Conservation (phyloP, 1,140 invertebrate genomes). For the Drosophila subpulchrella region DNA sequence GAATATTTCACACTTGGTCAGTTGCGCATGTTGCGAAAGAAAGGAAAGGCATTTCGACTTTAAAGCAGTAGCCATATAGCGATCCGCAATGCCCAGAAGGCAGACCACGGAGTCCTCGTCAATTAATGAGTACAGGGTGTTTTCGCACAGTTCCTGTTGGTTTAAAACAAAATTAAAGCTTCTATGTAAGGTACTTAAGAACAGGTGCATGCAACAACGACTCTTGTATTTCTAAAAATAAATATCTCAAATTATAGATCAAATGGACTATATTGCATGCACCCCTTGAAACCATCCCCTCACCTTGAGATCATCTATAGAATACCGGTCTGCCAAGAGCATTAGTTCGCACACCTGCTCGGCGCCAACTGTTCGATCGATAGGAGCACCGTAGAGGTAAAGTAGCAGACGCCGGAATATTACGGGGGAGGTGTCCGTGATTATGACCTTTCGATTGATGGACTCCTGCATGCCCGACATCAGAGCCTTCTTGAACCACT, state of each 20-base stretch:
- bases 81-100: slow-evolving; percentile 88
- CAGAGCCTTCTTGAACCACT: slow-evolving; percentile 89
- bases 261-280: no score
- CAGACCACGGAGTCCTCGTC: slow-evolving; percentile 88
- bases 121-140: slow-evolving; percentile 86
- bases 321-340: slow-evolving; percentile 86
- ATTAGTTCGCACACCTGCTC: slow-evolving; percentile 89
- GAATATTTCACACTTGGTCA: slow-evolving; percentile 88
- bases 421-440: slow-evolving; percentile 88
- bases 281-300: neutral
- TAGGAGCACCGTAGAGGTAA: slow-evolving; percentile 88
- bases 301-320: slow-evolving; percentile 79
- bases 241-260: no score
- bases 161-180: neutral
- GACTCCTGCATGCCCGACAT: slow-evolving; percentile 90
- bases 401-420: slow-evolving; percentile 87
- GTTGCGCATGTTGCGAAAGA: slow-evolving; percentile 86
- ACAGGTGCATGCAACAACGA: no score
- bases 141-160: slow-evolving; percentile 86
- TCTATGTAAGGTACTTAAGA: no score
- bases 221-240: no score
- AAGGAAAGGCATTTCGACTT: slow-evolving; percentile 87
- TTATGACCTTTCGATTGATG: slow-evolving; percentile 89
- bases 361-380: slow-evolving; percentile 85
- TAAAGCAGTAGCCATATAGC: slow-evolving; percentile 87